phyloP scores from a whole-genome alignment of 2,113 vertebrate species.

The Muscicapa adusta region DNA sequence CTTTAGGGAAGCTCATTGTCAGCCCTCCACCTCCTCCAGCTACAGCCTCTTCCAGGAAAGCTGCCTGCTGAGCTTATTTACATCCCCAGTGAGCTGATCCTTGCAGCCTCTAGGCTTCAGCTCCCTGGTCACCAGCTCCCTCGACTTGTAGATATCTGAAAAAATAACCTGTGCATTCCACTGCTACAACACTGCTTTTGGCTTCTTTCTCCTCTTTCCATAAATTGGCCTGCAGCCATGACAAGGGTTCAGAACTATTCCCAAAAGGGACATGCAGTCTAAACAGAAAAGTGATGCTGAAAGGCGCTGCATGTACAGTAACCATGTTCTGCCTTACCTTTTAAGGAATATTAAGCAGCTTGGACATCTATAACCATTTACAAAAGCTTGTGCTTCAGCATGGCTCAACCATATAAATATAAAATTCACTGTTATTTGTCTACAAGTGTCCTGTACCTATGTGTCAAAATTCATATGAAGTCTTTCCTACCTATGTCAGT shows the following conservation, averaged over 20 bases:
- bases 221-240: not conserved
- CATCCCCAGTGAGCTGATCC: not conserved
- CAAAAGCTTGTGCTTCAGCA: not conserved
- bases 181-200: not conserved
- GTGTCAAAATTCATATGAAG: not conserved
- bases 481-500: not conserved
- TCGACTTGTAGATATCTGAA: not conserved
- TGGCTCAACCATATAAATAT: not conserved
- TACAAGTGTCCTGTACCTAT: not conserved
- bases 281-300: not conserved
- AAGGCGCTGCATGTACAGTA: not conserved
- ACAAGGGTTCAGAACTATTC: not conserved
- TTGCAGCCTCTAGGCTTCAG: not conserved
- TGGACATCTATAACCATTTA: not conserved
- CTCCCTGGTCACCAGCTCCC: not conserved
- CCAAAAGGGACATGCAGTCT: not conserved
- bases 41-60: not conserved
- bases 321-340: not conserved
- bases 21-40: not conserved
- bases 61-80: not conserved
- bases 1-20: not conserved
- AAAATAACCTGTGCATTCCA: not conserved
- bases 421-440: not conserved
- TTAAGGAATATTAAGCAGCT: not conserved
- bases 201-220: not conserved